Base-by-base conservation (phyloP, 2,113 vertebrate genomes). In the Ceuthmochares aereus region DNA sequence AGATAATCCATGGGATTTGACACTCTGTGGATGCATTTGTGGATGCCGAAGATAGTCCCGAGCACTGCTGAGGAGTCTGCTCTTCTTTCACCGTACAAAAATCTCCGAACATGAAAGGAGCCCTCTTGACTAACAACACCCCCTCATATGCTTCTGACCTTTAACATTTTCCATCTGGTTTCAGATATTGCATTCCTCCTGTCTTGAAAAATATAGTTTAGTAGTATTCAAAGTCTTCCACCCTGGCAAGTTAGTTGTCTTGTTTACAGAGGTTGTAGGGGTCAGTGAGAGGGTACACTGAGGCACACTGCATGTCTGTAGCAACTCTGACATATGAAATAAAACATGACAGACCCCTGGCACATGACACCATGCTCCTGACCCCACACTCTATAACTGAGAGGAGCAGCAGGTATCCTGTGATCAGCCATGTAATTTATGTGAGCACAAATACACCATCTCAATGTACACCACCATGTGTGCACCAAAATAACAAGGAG, bases 401-500 rank as follows among this genome's bases (percentile, higher is more conserved):
- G 83, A 86, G 63, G 22, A 94, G 36, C 18, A 89, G 6, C 26
- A 58, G 20, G 36, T 80, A 42, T 34, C 42, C 47, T 51, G 34
- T 54, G 32, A 67, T 67, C 47, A 67, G 13, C 37, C 47, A 6
- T 3, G 16, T 29, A 11, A 43, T 70, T 87, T 56, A 9, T 3
- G 10, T 30, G 49, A 90, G 47, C 60, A 12, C n/a, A 0, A 0
- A 21, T 17, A 29, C 43, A n/a, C 17, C 10, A 36, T 21, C 79
- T 67, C 68, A 54, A 5, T 13, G 20, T 21, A 56, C 43, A 34
- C 63, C 45, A 60, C 2, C 7, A 26, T 23, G 19, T 20, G 43
- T 27, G 37, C 60, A 78, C n/a, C 86, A 59, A 70, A 93, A 81
- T 93, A 75, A 70, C 55, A n/a, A 1, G 10, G 74, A 64, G 68